phyloP scores from a whole-genome alignment of 2,797 vertebrate genomes.

The Paguma larvata region DNA sequence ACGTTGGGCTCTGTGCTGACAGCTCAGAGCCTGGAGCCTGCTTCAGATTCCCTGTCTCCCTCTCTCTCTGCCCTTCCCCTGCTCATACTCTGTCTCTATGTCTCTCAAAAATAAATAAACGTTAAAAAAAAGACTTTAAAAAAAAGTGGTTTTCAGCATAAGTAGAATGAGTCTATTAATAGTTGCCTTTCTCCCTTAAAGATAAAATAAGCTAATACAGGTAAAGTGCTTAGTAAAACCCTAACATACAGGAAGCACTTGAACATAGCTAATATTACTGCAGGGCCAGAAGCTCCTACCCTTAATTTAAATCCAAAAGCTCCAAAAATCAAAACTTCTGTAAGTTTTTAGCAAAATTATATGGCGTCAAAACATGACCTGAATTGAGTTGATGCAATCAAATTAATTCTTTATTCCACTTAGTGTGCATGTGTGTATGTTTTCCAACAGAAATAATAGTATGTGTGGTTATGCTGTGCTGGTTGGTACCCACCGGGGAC shows the following conservation, averaged over 20 bases:
- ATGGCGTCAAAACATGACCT: slow-evolving; percentile 2
- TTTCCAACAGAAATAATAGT: background rate
- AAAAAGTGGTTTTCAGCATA: background rate
- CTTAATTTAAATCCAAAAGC: background rate
- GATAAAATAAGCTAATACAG: background rate
- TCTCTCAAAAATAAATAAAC: too few relatives aligned
- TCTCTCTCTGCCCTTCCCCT: too few relatives aligned
- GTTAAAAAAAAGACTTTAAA: too few relatives aligned
- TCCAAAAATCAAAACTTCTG: background rate
- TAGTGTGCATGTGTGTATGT: background rate
- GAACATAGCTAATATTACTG: background rate
- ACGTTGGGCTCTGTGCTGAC: too few relatives aligned
- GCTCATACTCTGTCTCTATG: too few relatives aligned
- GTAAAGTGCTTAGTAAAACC: background rate
- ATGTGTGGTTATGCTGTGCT: background rate
- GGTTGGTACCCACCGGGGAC: background rate
- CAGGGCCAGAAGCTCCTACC: background rate
- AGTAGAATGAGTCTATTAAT: background rate
- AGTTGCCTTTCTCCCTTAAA: background rate
- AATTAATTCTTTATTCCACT: background rate
- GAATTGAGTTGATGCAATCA: background rate
- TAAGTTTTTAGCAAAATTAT: background rate
- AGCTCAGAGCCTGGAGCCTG: too few relatives aligned
- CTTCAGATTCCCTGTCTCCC: too few relatives aligned
- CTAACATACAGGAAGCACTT: background rate